Evolutionary conservation across 53 echinoderm and acorn worm genomes (phyloP).

Genomic region (Echinometra lucunter): DNA sequence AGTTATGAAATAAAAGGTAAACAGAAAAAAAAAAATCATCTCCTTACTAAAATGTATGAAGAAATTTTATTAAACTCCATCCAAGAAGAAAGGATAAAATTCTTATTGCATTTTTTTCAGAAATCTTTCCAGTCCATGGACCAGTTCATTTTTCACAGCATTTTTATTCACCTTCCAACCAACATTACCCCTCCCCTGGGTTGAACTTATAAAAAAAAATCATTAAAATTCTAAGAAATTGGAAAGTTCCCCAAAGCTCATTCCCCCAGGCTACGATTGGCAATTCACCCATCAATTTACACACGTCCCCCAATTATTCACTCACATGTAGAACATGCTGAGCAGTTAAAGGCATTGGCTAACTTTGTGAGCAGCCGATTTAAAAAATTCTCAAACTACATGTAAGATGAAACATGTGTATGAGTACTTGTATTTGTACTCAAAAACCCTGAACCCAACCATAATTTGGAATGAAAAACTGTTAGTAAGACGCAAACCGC

Average conservation of each 20-base stretch:
- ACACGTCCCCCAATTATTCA: slow-evolving; percentile 49
- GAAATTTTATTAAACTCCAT: neutral
- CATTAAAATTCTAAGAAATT: slow-evolving; percentile 33
- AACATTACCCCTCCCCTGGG: slow-evolving; percentile 41
- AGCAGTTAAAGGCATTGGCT: too few species aligned
- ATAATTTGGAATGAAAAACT: too few species aligned
- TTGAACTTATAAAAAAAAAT: slow-evolving; percentile 36
- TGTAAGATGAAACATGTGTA: too few species aligned
- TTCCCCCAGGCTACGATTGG: slow-evolving; percentile 22
- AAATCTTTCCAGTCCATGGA: neutral
- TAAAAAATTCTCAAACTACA: too few species aligned
- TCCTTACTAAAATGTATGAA: neutral
- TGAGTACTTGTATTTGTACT: too few species aligned
- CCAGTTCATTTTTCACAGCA: slow-evolving; percentile 41
- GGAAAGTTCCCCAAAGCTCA: neutral
- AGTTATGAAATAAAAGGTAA: neutral
- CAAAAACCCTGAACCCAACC: too few species aligned
- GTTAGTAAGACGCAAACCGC: too few species aligned
- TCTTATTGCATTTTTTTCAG: neutral
- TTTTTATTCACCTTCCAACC: slow-evolving; percentile 35
- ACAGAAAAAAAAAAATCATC: neutral
- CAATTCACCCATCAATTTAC: slow-evolving; percentile 26
- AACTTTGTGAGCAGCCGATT: too few species aligned
- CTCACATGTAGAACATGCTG: slow-evolving; percentile 47
- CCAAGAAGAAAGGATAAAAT: neutral